Percentiles rank a stretch among this genome's conserved stretches.
Conservation (phyloP, 2,888 invertebrate species). For the Sthenelais limicola region DNA sequence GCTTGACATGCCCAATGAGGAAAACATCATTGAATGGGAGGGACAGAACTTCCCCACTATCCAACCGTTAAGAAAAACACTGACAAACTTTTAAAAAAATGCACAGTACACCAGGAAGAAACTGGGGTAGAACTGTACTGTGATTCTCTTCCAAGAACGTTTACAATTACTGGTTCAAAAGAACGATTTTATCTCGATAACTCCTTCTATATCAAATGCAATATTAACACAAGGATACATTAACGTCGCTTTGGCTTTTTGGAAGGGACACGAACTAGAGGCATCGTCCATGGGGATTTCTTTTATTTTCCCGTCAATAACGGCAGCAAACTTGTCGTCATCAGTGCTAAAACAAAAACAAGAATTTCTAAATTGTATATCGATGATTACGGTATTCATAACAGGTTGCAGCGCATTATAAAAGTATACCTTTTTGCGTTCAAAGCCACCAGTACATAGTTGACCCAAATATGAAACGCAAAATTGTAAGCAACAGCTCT, state of each 20-base stretch:
- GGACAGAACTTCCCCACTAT: background rate
- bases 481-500: too few species aligned
- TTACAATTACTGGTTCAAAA: too few species aligned
- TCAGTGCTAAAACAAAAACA: conserved; percentile 48
- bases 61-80: conserved; percentile 47
- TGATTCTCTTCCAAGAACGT: too few species aligned
- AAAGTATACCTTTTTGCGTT: too few species aligned
- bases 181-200: too few species aligned
- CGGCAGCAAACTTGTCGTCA: conserved; percentile 47
- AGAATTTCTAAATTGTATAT: too few species aligned
- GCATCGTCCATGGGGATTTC: background rate
- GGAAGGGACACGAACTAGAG: conserved; percentile 25
- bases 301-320: conserved; percentile 25
- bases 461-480: conserved; percentile 23
- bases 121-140: too few species aligned
- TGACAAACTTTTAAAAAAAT: too few species aligned
- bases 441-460: background rate
- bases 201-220: background rate
- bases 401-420: too few species aligned
- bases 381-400: too few species aligned
- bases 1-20: conserved; percentile 54
- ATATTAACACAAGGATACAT: conserved; percentile 38
- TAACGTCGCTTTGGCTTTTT: conserved; percentile 13
- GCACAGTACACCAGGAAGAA: too few species aligned
- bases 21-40: conserved; percentile 55